Evolutionary conservation across 92 coral and sea anemone genomes (phyloP), one percentile per base, ranked within the genome.

Genomic region (Meandrina meandrites): DNA sequence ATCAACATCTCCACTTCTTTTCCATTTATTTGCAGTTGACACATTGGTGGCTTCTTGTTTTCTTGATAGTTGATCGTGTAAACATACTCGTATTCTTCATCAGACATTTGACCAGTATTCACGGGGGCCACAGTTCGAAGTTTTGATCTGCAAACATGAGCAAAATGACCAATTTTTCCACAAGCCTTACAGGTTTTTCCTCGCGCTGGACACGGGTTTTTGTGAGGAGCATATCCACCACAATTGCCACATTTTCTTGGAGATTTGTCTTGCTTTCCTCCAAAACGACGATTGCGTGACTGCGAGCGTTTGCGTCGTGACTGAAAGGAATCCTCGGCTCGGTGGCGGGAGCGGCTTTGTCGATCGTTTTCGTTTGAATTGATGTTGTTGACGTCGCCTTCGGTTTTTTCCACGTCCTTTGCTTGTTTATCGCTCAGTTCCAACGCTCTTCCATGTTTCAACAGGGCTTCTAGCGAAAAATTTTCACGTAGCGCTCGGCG

Each of bases 401-500:
- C 87, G 66, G 79, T 68, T 32, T 79, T 86, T 60, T 84, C 95
- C 67, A 78, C 87, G 69, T 79, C 75, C 50, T 40, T 80, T 48
- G 90, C 83, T 79, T 92, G 87, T 4, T 78, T 74, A n/a, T 89
- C 85, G 54, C 86, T 83, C 31, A 91, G 40, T 75, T 91, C 91
- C 19, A 91, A 58, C 16, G 91, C 15, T 80, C 91, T 66, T 70
- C 94, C 87, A 24, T 64, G 78, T 34, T 92, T 88, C 45, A 89
- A 72, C 13, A 89, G 88, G 73, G 58, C 84, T 24, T 76, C 69
- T 47, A 89, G 76, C 32, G 78, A 35, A 40, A 68, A 79, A 30
- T 86, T 85, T 58, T 86, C 92, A 32, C 86, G 88, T 76, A 92
- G 87, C 62, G 88, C 92, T 50, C 90, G 87, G 70, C 86, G 84